Evolutionary conservation across 2,888 invertebrate species (phyloP), one percentile per base, ranked within the genome.

Genomic region (Stenurella melanura): DNA sequence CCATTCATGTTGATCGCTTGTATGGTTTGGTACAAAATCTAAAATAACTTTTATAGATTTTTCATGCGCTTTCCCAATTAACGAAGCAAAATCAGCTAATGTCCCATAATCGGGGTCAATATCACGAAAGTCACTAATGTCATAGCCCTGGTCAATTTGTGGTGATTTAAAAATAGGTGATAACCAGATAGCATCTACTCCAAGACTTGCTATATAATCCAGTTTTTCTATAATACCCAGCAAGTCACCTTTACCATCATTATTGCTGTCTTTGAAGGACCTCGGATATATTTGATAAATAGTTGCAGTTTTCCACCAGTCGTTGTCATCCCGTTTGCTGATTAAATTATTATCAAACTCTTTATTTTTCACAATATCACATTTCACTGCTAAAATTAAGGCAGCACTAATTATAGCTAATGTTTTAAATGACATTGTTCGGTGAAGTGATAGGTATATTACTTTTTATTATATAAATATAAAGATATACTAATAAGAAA

Each of bases 251-350:
- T 95, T 91, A 15, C 97, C 97, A 88, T 97, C 95, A 0, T 93
- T 94, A 87, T 96, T 90, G 17, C 93, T 93, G 88, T 98, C 98
- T 87, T 93, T 93, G 89, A 96, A 97, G 0, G 97, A 96, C 75
- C 95, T 91, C 0, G 96, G 95, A 87, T 96, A 96, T 70, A 97
- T 94, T 90, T 97, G 96, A 90, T 98, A 98, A 70, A 96, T 92
- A 10, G 93, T 91, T 50, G 94, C 93, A 66, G 93, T 93, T 86
- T 96, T 92, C 98, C 98, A 98, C 70, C 58, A 17, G 58, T 30
- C 30, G 15, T 70, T 3, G 2, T 18, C 38, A 30, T 34, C 34
- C 58, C 19, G 5, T 38, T 30, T n/a, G 9, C 17, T 18, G 1
- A 64, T 15, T 38, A 64, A n/a, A 38, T 64, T 18, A 64, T 38